Conservation (phyloP, 2,888 invertebrate genomes). For the Diadegma fenestrale region DNA sequence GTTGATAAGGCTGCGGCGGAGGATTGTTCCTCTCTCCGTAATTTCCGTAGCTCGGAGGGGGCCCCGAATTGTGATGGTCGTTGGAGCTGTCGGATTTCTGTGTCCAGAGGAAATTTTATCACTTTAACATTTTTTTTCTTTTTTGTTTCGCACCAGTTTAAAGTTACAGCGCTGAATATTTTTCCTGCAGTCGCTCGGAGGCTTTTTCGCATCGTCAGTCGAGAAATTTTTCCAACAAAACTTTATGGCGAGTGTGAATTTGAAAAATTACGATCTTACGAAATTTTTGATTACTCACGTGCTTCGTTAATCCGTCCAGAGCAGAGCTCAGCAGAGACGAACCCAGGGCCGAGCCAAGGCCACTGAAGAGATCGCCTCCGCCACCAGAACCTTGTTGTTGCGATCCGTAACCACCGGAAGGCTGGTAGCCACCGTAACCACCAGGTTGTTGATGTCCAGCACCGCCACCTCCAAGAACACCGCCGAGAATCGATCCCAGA, state of each 20-base stretch:
- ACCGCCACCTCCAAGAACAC: constrained; percentile 80
- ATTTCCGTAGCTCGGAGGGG: constrained; percentile 69
- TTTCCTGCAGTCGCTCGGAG: background rate
- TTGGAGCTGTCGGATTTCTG: constrained; percentile 75
- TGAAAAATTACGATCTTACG: background rate
- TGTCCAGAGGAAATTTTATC: background rate
- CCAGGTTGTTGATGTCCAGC: constrained; percentile 77
- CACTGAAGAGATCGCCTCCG: constrained; percentile 78
- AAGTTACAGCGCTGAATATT: background rate
- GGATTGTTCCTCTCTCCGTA: constrained; percentile 63
- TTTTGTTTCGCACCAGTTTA: background rate
- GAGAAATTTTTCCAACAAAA: too few relatives aligned
- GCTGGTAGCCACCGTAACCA: constrained; percentile 74
- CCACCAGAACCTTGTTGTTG: constrained; percentile 45
- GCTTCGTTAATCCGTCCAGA: constrained; percentile 79
- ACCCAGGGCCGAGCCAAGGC: constrained; percentile 79
- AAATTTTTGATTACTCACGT: constrained; percentile 74
- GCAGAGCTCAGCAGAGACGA: constrained; percentile 80
- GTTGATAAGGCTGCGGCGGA: constrained; percentile 64
- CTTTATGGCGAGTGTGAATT: too few relatives aligned
- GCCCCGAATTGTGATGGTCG: constrained; percentile 67
- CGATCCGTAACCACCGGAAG: constrained; percentile 52
- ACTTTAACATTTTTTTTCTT: background rate
- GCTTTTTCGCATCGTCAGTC: background rate
- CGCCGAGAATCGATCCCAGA: constrained; percentile 79